Conservation (phyloP, 1,140 invertebrate genomes). For the Drosophila aff. region DNA sequence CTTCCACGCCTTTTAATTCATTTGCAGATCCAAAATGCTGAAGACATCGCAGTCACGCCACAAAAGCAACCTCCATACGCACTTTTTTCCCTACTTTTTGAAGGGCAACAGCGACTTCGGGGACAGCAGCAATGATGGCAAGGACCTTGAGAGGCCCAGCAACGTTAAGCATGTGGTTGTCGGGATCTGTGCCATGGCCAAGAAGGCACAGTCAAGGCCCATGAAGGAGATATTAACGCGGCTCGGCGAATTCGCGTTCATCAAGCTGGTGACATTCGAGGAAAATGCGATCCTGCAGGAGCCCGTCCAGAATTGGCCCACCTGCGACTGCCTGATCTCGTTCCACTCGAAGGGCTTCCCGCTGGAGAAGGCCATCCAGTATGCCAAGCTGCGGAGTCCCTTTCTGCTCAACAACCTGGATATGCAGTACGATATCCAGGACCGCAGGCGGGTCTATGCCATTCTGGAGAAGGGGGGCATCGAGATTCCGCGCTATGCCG, state of each 20-base stretch:
- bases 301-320: conserved; percentile 98
- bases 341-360: conserved; percentile 99
- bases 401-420: conserved; percentile 99
- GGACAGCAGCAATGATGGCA: conserved; percentile 86
- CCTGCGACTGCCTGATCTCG: conserved; percentile 99
- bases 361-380: conserved; percentile 98
- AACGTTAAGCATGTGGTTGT: conserved; percentile 91
- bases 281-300: conserved; percentile 98
- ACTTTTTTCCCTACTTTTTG: conserved; percentile 22
- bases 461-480: conserved; percentile 97
- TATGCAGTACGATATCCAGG: conserved; percentile 99
- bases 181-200: conserved; percentile 99
- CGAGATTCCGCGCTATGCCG: conserved; percentile 98
- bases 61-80: neutral
- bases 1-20: no score
- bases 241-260: conserved; percentile 97
- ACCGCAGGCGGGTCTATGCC: conserved; percentile 96
- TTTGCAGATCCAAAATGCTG: neutral
- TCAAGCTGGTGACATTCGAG: conserved; percentile 96
- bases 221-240: conserved; percentile 99
- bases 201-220: conserved; percentile 98
- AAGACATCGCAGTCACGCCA: neutral
- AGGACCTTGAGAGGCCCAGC: conserved; percentile 86
- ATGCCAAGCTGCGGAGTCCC: conserved; percentile 96
- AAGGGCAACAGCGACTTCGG: conserved; percentile 90